A percentile compares a stretch with the other conserved stretches of the same genome.
Conservation (phyloP, 2,888 invertebrate species). For the Carterocephalus palaemon region DNA sequence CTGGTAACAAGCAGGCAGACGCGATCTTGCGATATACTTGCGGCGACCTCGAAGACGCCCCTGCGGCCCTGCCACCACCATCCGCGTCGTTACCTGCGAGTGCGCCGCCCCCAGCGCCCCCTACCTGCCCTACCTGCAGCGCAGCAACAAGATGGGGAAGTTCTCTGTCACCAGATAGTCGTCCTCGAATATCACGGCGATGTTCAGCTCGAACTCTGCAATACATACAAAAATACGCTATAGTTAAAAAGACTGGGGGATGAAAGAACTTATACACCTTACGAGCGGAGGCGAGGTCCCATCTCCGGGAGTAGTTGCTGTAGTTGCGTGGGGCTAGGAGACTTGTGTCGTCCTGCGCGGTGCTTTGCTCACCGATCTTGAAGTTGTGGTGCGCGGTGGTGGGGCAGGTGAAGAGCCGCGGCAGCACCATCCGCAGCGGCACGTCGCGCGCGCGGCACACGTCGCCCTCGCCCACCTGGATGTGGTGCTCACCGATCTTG, state of each 20-base stretch:
- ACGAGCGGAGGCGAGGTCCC: background rate
- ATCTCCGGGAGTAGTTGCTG: background rate
- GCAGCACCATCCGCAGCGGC: slow-evolving; percentile 97
- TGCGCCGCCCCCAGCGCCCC: too few species aligned
- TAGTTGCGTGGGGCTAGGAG: too few species aligned
- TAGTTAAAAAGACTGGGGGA: background rate
- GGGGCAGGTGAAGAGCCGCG: slow-evolving; percentile 96
- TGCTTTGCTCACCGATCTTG: slow-evolving; percentile 88
- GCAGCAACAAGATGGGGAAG: slow-evolving; percentile 84
- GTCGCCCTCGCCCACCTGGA: slow-evolving; percentile 94
- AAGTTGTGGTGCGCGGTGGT: slow-evolving; percentile 94
- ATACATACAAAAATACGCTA: slow-evolving; percentile 32
- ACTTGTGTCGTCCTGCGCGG: too few species aligned
- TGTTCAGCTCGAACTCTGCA: slow-evolving; percentile 96
- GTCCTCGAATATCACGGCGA: slow-evolving; percentile 94
- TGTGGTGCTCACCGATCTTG: slow-evolving; percentile 88
- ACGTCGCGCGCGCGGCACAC: slow-evolving; percentile 88
- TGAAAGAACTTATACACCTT: too few species aligned
- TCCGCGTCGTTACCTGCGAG: too few species aligned
- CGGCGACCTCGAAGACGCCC: too few species aligned
- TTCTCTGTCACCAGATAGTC: slow-evolving; percentile 97
- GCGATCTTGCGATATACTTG: too few species aligned
- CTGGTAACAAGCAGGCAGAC: too few species aligned
- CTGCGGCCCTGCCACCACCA: too few species aligned
- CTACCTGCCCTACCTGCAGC: slow-evolving; percentile 50